phyloP scores from a whole-genome alignment of 2,888 invertebrate genomes.

The Shargacucullia verbasci region DNA sequence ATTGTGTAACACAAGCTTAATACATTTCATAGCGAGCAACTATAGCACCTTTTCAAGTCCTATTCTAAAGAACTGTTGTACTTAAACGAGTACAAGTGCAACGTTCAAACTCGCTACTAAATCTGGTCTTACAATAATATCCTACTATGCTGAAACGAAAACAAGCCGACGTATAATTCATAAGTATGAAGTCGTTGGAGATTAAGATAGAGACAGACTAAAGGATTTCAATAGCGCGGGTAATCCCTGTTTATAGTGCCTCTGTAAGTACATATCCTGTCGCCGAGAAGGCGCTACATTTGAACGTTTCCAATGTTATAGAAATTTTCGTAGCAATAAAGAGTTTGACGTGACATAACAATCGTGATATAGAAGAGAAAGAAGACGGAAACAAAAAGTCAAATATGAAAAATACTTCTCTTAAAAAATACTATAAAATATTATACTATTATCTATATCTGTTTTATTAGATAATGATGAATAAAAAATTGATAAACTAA shows the following conservation, averaged over 20 bases:
- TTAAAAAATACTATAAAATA: no score
- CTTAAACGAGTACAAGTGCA: not conserved
- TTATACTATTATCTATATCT: no score
- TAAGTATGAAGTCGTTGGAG: conserved; percentile 51
- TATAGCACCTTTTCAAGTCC: no score
- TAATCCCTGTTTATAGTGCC: conserved; percentile 69
- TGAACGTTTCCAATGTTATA: conserved; percentile 61
- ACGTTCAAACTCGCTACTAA: conserved; percentile 6
- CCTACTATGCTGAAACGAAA: conserved; percentile 30
- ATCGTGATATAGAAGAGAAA: not conserved
- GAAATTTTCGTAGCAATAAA: conserved; percentile 1
- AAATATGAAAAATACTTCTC: no score
- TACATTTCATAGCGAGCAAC: no score
- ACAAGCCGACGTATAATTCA: conserved; percentile 38
- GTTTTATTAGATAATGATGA: no score
- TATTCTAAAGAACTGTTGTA: no score
- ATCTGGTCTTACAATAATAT: not conserved
- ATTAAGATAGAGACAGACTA: conserved; percentile 55
- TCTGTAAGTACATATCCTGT: conserved; percentile 67
- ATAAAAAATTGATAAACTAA: no score
- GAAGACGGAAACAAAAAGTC: no score
- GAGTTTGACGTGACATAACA: not conserved
- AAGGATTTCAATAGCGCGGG: conserved; percentile 62
- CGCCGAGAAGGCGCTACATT: conserved; percentile 69
- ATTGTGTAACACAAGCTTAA: no score